Conservation (phyloP, 2,113 vertebrate species). For the Aphyosemion australe region DNA sequence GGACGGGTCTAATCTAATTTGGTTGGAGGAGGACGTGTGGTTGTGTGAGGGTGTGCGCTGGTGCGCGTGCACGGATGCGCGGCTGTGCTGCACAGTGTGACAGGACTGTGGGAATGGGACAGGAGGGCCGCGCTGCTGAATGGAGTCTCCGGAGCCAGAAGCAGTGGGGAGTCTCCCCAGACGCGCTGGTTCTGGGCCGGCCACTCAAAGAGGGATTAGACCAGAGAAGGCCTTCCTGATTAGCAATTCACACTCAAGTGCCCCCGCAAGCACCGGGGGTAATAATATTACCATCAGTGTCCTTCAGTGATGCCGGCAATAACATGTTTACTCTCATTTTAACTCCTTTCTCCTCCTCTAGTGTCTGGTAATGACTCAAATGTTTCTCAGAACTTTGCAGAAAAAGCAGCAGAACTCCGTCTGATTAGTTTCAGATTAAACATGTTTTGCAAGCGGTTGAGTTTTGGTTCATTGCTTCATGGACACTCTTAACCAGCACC, state of each 20-base stretch:
- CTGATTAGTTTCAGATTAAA: conserved; percentile 30
- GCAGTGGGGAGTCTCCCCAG: conserved; percentile 95
- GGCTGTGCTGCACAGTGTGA: conserved; percentile 83
- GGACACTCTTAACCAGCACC: conserved; percentile 48
- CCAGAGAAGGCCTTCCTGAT: conserved; percentile 90
- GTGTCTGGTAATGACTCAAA: conserved; percentile 20
- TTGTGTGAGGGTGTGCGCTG: conserved; percentile 42
- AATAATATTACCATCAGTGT: conserved; percentile 91
- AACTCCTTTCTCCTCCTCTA: conserved; percentile 27
- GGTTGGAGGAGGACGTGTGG: conserved; percentile 85
- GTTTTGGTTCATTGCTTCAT: conserved; percentile 49
- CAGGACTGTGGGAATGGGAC: conserved; percentile 97
- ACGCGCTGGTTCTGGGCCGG: conserved; percentile 88
- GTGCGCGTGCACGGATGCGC: conserved; percentile 47
- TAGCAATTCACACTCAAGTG: conserved; percentile 96
- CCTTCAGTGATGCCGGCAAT: conserved; percentile 48
- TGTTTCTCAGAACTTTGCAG: conserved; percentile 29
- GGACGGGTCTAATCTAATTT: conserved; percentile 99
- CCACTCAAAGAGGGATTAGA: conserved; percentile 99
- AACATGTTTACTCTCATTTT: conserved; percentile 55
- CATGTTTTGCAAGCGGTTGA: conserved; percentile 33
- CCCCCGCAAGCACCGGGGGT: conserved; percentile 88
- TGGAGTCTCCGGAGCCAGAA: conserved; percentile 91
- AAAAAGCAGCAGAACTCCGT: background rate
- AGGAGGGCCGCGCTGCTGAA: conserved; percentile 87